Evolutionary conservation across 2,113 vertebrate genomes (phyloP), one percentile per base, ranked within the genome.

Genomic region (Apodemus speciosus): DNA sequence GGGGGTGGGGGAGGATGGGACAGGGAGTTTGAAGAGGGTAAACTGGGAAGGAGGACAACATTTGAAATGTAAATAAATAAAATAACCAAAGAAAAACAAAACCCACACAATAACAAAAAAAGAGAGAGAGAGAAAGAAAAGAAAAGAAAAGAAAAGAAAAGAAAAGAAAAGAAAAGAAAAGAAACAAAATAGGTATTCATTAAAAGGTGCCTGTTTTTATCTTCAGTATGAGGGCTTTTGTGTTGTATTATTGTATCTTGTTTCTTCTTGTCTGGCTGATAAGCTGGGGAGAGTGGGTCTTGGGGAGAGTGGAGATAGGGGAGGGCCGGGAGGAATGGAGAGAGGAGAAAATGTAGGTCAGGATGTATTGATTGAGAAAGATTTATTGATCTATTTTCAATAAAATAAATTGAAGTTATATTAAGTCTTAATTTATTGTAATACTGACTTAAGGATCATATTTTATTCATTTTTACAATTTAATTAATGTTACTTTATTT

Each of bases 241-340:
- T 3, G 18, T 53, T 77, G 16, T n/a, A 9, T n/a, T 79, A 21
- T 1, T n/a, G 4, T 13, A 38, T 56, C 2, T 56, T 11, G 9
- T 10, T 35, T 13, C 3, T 1, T 13, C 30, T 4, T 21, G 1
- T 79, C 10, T 56, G 4, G 4, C 13, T 53, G 32, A 23, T 79
- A n/a, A n/a, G n/a, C n/a, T n/a, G n/a, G n/a, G n/a, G 2, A 56
- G 32, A 32, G 5, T 79, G 35, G 9, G 21, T n/a, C 2, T 53
- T 18, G 16, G 32, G 9, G 32, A 53, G 4, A 35, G 1, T 10
- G 30, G 20, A 79, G 10, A n/a, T n/a, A 11, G 10, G 11, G 2
- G 16, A 8, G 20, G 53, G 20, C 2, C 23, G 20, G 9, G 16
- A 79, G 18, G 4, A 2, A 0, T 13, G 4, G 32, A 14, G 9